These are phyloP conservation scores for Xanthorhoe spadicearia DNA, from an alignment of 2,888 invertebrate species.

Conservation along the genomic window DNA sequence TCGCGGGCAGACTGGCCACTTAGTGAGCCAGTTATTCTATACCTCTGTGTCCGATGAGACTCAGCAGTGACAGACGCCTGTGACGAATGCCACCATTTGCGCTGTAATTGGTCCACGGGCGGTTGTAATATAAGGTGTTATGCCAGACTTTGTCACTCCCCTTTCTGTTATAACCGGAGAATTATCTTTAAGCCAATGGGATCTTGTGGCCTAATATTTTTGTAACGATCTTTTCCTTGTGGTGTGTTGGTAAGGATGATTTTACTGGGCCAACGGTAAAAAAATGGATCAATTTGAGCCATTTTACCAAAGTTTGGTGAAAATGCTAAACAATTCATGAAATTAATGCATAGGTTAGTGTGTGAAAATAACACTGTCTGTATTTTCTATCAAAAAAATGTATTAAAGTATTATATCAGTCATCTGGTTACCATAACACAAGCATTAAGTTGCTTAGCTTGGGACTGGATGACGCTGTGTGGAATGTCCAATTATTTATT, in stretches of 20 bases:
- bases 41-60: background rate
- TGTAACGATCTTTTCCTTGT: background rate
- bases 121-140: slow-evolving; percentile 15
- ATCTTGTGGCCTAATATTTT: background rate
- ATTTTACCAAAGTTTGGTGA: no score
- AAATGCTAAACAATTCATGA: no score
- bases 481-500: no score
- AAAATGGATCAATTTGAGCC: no score
- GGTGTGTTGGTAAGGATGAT: background rate
- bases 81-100: slow-evolving; percentile 24
- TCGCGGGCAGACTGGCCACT: no score
- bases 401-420: no score
- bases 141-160: slow-evolving; percentile 12
- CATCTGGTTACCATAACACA: no score
- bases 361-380: no score
- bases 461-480: no score
- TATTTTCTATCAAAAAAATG: no score
- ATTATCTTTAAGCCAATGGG: background rate
- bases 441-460: no score
- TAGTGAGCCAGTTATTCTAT: background rate
- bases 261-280: background rate
- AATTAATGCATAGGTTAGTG: no score
- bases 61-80: slow-evolving; percentile 17
- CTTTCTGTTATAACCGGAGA: background rate
- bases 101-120: slow-evolving; percentile 14